Base-by-base conservation (phyloP, 1,140 invertebrate genomes). In the Atopsyche davidsoni region DNA sequence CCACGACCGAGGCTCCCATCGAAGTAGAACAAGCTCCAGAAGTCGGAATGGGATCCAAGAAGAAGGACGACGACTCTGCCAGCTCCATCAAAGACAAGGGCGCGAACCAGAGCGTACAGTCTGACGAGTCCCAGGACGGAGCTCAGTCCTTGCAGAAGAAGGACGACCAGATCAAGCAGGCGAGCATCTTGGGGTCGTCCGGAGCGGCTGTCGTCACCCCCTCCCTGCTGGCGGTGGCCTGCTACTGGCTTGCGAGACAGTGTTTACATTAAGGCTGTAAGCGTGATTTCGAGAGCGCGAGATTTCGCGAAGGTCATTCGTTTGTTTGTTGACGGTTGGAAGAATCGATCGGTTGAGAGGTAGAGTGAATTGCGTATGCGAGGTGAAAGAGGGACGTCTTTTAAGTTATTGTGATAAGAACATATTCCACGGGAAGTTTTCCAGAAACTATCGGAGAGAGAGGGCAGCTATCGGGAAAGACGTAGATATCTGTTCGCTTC, bases 1-100 rank as follows among this genome's bases (percentile, higher is more conserved):
- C 76, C 0, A 75, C 70, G 0, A 80, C 79, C 0, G 62, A 73
- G 50, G 62, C 73, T 19, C 66, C 68, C 1, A 60, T 58, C 23
- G 64, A 65, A 18, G 66, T 68, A 14, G 64, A 73, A 34, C 64
- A 69, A 45, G 61, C 67, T 2, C 64, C 64, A 13, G 68, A 70
- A 34, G 65, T 67, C 28, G 46, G 28, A 2, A 44, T 35, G 9
- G 31, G 44, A 17, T 19, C 35, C 24, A 46, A 41, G 18, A 55
- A 58, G 19, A 64, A 64, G 40, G 28, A 31, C 1, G 64, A 63
- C 19, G 61, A 62, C 23, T 47, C 52, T 21, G 56, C 60, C 31
- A 36, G 32, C 6, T 13, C 3, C 32, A 19, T 28, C 28, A 36
- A 60, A 14, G 57, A 49, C 48, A 67, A 69, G 32, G 66, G 68